Percentiles rank a stretch among this genome's conserved stretches.
Evolutionary conservation across 2,888 invertebrate genomes (phyloP).

Genomic region (Dichetophora obliterata): DNA sequence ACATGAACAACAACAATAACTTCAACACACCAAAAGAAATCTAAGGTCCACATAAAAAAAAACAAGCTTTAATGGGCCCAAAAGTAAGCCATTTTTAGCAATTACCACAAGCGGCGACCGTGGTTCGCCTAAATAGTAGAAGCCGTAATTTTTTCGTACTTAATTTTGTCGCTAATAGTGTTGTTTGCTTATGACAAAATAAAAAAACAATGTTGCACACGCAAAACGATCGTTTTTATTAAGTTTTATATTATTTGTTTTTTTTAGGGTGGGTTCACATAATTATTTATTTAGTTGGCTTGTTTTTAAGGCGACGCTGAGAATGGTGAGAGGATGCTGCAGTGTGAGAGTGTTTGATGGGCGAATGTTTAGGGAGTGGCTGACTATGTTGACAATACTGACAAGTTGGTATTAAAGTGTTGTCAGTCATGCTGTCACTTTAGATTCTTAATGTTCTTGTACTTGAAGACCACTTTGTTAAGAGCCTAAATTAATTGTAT

Average conservation of each 20-base stretch:
- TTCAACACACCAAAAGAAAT: neutral
- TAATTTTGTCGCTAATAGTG: neutral
- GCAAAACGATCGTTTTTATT: conserved; percentile 7
- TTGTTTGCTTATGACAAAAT: too few relatives aligned
- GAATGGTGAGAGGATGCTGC: too few relatives aligned
- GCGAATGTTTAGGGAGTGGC: neutral
- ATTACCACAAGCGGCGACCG: neutral
- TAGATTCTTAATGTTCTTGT: conserved; percentile 20
- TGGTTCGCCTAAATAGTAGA: neutral
- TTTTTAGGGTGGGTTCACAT: neutral
- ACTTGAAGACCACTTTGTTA: too few relatives aligned
- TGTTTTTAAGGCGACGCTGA: neutral
- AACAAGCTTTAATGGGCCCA: neutral
- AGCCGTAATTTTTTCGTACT: neutral
- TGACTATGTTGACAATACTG: conserved; percentile 1
- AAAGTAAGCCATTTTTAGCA: conserved; percentile 3
- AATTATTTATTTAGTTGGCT: neutral
- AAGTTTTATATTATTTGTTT: neutral
- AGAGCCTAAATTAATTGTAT: too few relatives aligned
- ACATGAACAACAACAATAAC: neutral
- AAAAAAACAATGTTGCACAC: neutral
- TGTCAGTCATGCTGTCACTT: conserved; percentile 13
- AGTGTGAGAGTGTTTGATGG: too few relatives aligned
- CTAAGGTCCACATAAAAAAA: neutral
- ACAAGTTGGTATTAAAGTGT: neutral